A percentile compares a stretch with the other conserved stretches of the same genome.
Evolutionary conservation across 2,888 invertebrate species (phyloP).

Genomic region (Andrena hattorfiana): DNA sequence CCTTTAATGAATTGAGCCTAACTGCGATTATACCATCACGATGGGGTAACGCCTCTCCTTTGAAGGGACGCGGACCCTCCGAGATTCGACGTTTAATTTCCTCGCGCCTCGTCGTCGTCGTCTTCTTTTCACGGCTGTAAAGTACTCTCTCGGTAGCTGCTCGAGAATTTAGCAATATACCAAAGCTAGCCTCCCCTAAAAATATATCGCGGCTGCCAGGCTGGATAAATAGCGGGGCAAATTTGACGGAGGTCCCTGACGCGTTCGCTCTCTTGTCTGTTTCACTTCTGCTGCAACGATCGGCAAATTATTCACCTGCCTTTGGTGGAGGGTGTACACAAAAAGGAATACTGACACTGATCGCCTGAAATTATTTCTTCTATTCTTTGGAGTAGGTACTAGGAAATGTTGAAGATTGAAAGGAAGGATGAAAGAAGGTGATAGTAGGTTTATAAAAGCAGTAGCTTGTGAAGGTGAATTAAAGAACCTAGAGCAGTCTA

Average conservation of each 20-base stretch:
- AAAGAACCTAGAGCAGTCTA: too few species aligned
- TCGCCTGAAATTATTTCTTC: too few species aligned
- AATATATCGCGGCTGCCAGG: conserved; percentile 21
- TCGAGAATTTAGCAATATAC: conserved; percentile 45
- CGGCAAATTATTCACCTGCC: too few species aligned
- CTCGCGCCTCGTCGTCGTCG: conserved; percentile 70
- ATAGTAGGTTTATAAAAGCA: too few species aligned
- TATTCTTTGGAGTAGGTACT: too few species aligned
- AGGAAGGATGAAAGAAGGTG: too few species aligned
- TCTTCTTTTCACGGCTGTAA: conserved; percentile 64
- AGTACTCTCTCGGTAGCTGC: conserved; percentile 52
- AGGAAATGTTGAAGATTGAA: too few species aligned
- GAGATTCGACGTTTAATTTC: conserved; percentile 73
- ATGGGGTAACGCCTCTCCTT: conserved; percentile 65
- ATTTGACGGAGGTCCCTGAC: not conserved
- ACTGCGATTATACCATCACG: conserved; percentile 76
- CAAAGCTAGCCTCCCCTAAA: conserved; percentile 1
- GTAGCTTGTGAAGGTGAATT: too few species aligned
- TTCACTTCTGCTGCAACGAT: too few species aligned
- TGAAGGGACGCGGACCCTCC: conserved; percentile 68
- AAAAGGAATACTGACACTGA: too few species aligned
- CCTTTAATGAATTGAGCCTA: conserved; percentile 80
- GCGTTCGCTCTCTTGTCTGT: not conserved
- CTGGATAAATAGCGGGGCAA: conserved; percentile 13
- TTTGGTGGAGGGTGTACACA: too few species aligned